Evolutionary conservation across 2,113 vertebrate genomes (phyloP).

Genomic region (Mesitornis unicolor): DNA sequence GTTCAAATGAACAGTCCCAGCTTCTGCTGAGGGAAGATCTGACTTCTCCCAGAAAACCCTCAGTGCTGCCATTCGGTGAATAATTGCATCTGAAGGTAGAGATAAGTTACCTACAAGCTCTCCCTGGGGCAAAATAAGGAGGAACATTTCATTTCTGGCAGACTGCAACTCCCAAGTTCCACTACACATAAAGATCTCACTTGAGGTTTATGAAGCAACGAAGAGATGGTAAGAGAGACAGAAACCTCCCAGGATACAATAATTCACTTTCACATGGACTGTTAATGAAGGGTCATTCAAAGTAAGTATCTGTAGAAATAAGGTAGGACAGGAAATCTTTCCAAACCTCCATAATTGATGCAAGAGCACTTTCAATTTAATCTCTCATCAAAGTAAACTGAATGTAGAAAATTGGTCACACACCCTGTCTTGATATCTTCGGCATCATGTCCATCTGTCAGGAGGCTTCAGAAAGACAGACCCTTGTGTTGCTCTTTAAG

Average conservation of each 20-base stretch:
- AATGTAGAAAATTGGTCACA: not conserved
- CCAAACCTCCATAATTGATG: not conserved
- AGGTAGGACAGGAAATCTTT: not conserved
- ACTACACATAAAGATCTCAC: not conserved
- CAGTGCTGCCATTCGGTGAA: not conserved
- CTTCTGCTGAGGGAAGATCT: not conserved
- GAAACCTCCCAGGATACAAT: not conserved
- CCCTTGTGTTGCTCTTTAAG: not conserved
- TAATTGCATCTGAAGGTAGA: not conserved
- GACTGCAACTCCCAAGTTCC: not conserved
- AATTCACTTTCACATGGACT: not conserved
- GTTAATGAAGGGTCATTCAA: constrained; percentile 11
- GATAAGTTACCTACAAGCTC: constrained; percentile 20
- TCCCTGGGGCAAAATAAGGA: not conserved
- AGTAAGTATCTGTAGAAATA: not conserved
- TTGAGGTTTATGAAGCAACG: constrained; percentile 35
- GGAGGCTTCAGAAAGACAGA: not conserved
- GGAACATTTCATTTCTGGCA: constrained; percentile 5
- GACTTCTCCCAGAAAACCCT: constrained; percentile 10
- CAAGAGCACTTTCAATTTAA: not conserved
- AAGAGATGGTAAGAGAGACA: constrained; percentile 4
- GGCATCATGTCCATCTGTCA: not conserved
- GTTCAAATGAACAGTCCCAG: not conserved
- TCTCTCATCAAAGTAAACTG: not conserved
- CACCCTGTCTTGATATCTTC: not conserved